Conservation (phyloP, 2,113 vertebrate species). For the human region GRCh38 chr7:94976001-94976500, state of each 20-base stretch:
- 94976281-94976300: not conserved
- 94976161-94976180: not conserved
- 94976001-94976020: not conserved
- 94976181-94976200: not conserved
- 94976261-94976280: not conserved
- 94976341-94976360: not conserved
- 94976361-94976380: too few species aligned
- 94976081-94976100: not conserved
- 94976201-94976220: not conserved
- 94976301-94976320: not conserved
- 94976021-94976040: not conserved
- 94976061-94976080: not conserved
- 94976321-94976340: not conserved
- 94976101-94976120: not conserved
- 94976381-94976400: too few species aligned
- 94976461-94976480: too few species aligned
- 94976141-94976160: conserved; percentile 33
- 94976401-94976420: too few species aligned
- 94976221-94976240: not conserved
- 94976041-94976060: not conserved
- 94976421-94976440: too few species aligned
- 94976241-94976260: conserved; percentile 20
- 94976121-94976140: not conserved
- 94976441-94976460: too few species aligned
- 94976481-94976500: too few species aligned